Conservation (phyloP, 2,797 vertebrate species). For the Hippoglossus hippoglossus region DNA sequence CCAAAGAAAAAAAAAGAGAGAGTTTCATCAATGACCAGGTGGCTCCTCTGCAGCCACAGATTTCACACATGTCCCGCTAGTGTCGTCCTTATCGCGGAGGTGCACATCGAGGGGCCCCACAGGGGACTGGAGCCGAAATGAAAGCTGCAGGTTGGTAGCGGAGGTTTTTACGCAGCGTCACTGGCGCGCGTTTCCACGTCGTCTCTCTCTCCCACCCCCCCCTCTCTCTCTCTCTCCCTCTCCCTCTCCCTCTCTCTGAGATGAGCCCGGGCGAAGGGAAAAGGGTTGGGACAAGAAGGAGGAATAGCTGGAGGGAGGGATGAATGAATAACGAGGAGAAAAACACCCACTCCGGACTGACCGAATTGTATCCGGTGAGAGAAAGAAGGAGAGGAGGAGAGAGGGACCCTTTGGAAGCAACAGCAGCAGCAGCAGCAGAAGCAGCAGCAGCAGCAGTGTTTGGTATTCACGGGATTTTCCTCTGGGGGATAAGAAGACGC, state of each 20-base stretch:
- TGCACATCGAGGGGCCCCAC: slow-evolving; percentile 37
- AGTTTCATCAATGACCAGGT: slow-evolving; percentile 15
- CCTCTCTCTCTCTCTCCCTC: slow-evolving; percentile 11
- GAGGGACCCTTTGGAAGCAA: slow-evolving; percentile 38
- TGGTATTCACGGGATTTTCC: slow-evolving; percentile 58
- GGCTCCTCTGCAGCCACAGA: slow-evolving; percentile 33
- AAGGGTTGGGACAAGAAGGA: slow-evolving; percentile 72
- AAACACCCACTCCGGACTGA: slow-evolving; percentile 80
- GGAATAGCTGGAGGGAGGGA: slow-evolving; percentile 79
- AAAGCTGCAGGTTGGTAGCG: slow-evolving; percentile 48
- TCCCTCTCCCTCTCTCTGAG: slow-evolving; percentile 40
- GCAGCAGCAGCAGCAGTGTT: slow-evolving; percentile 25
- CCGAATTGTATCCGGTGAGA: slow-evolving; percentile 66
- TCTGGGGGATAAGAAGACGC: slow-evolving; percentile 61
- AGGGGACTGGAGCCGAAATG: slow-evolving; percentile 35
- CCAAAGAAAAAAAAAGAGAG: not conserved
- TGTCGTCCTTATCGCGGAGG: slow-evolving; percentile 36
- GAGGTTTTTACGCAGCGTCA: slow-evolving; percentile 60
- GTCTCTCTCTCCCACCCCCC: not conserved
- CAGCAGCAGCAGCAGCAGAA: slow-evolving; percentile 7
- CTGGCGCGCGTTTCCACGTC: not conserved
- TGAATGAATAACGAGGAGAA: slow-evolving; percentile 78
- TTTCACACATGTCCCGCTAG: slow-evolving; percentile 29
- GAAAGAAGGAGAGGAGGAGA: slow-evolving; percentile 51
- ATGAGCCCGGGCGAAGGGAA: slow-evolving; percentile 45